Conservation (phyloP, 2,797 vertebrate genomes). For the Peromyscus eremicus region DNA sequence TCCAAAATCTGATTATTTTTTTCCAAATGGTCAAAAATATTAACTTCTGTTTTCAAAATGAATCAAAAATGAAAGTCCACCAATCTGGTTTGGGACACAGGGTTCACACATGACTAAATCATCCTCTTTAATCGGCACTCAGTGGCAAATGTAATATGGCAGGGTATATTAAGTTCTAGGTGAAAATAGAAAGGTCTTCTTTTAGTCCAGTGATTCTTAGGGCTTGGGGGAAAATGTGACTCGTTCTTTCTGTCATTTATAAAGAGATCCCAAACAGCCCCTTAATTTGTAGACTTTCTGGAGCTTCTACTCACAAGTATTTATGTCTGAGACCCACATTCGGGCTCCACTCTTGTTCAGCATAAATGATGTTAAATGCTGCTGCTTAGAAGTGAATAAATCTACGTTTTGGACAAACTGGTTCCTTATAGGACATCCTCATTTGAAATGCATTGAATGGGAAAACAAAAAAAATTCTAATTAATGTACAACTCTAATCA, state of each 20-base stretch:
- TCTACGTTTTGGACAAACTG: slow-evolving; percentile 86
- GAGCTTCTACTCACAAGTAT: slow-evolving; percentile 52
- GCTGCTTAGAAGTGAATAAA: slow-evolving; percentile 86
- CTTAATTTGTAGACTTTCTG: slow-evolving; percentile 51
- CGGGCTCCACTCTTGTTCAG: slow-evolving; percentile 69
- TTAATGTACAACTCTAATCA: slow-evolving; percentile 95
- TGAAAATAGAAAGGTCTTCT: slow-evolving; percentile 44
- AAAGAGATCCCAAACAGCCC: slow-evolving; percentile 16
- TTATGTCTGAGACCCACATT: slow-evolving; percentile 71
- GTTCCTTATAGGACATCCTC: slow-evolving; percentile 87
- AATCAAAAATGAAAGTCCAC: slow-evolving; percentile 46
- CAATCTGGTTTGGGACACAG: slow-evolving; percentile 16
- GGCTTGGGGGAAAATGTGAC: neutral
- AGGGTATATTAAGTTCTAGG: neutral
- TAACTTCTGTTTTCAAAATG: slow-evolving; percentile 2
- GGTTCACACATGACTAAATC: neutral
- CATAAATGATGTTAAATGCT: slow-evolving; percentile 76
- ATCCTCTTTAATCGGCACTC: slow-evolving; percentile 57
- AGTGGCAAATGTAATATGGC: neutral
- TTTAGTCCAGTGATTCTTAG: slow-evolving; percentile 30
- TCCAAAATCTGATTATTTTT: slow-evolving; percentile 18
- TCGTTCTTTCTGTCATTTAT: neutral
- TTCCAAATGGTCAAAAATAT: slow-evolving; percentile 44
- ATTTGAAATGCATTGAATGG: slow-evolving; percentile 91
- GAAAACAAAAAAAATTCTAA: slow-evolving; percentile 92